Evolutionary conservation across 2,113 vertebrate genomes (phyloP), one percentile per base, ranked within the genome.

Genomic region (Egretta garzetta): DNA sequence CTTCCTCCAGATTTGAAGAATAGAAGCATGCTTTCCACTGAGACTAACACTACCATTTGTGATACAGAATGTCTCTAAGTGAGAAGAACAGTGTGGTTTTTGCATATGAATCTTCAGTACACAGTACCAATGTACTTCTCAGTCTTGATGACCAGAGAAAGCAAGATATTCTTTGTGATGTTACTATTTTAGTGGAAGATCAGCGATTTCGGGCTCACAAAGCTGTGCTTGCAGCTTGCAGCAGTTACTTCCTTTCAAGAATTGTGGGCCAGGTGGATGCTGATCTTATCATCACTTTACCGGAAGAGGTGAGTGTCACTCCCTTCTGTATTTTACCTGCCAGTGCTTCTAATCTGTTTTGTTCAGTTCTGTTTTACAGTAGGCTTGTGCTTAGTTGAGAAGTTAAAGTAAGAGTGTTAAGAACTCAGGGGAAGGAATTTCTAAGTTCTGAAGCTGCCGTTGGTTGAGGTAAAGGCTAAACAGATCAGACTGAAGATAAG

Each of bases 221-320:
- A 75, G 98, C 99, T 4, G 98, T 99, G 90, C 98, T 99, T 96
- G 99, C 99, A 4, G 99, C 99, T 17, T 99, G 99, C 96, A 99
- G 99, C 86, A 97, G 98, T 67, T 99, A 99, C 91, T 99, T 99
- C 96, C 98, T 98, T 91, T 97, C 98, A 58, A 98, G 98, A 86
- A 94, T 99, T 23, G 96, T 98, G 75, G 98, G 96, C 80, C 97
- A 98, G 82, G 95, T 93, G 47, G 97, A 98, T 6, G 90, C 96
- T 11, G 99, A 99, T 96, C 97, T 98, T 64, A 95, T 98, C 92
- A 98, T 99, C 84, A 98, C 98, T 43, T 98, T 99, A 30, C 99
- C 99, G 2, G 98, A 99, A 79, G 99, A 99, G 99, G 99, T 99
- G 91, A 97, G 98, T 52, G 67, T 26, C 15, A 17, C 35, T 91